Percentiles rank a stretch among this genome's conserved stretches.
Conservation (phyloP, 1,140 invertebrate genomes). For the Brachionus calyciflorus region DNA sequence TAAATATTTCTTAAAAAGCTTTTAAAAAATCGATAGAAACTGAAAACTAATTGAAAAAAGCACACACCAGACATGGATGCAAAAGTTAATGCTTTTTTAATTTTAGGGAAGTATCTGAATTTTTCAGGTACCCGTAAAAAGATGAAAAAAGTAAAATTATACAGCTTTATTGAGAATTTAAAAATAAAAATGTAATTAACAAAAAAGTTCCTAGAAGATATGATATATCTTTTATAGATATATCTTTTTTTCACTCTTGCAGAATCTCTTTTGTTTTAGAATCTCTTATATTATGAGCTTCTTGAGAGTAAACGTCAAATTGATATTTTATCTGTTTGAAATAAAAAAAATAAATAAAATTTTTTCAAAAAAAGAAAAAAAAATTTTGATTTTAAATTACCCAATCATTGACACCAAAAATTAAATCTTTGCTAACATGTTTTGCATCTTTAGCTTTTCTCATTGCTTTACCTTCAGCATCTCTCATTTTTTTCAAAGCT, state of each 20-base stretch:
- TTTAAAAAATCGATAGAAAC: no score
- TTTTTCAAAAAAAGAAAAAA: neutral
- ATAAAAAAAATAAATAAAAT: neutral
- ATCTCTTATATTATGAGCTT: constrained; percentile 26
- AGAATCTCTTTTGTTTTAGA: constrained; percentile 43
- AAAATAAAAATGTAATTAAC: no score
- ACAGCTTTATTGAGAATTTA: no score
- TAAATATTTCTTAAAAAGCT: no score
- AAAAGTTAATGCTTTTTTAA: no score
- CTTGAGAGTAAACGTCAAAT: constrained; percentile 27
- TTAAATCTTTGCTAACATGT: constrained; percentile 66
- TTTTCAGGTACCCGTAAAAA: neutral
- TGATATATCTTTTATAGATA: no score
- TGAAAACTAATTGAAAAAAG: no score
- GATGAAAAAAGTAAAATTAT: no score
- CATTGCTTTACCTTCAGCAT: constrained; percentile 72
- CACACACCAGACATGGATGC: no score
- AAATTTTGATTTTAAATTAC: neutral
- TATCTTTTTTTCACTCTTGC: constrained; percentile 44
- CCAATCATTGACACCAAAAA: constrained; percentile 66
- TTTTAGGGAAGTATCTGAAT: neutral
- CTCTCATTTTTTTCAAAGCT: constrained; percentile 73
- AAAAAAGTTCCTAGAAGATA: no score
- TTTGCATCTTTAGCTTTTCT: constrained; percentile 69
- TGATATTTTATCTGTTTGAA: constrained; percentile 47